A percentile compares a stretch with the other conserved stretches of the same genome.
Evolutionary conservation across 1,140 invertebrate genomes (phyloP).

Genomic region (Drosophila sechellia): DNA sequence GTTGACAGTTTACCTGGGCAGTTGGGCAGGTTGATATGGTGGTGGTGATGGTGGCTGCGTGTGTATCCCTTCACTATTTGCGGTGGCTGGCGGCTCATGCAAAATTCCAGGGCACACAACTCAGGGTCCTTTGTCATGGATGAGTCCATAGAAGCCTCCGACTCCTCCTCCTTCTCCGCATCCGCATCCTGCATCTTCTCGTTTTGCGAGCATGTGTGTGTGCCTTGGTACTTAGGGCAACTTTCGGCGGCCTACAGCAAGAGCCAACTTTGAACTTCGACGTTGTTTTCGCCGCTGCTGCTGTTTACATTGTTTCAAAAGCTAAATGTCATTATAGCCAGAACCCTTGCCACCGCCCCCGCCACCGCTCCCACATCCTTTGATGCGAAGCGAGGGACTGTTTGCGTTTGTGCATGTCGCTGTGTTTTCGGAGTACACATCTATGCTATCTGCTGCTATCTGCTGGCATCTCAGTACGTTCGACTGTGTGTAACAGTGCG

Average conservation of each 20-base stretch:
- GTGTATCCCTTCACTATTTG: constrained; percentile 59
- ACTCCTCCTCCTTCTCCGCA: not conserved
- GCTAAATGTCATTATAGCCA: constrained; percentile 80
- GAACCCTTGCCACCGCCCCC: constrained; percentile 26
- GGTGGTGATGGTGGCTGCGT: not conserved
- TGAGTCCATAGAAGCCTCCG: not conserved
- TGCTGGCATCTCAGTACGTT: constrained; percentile 43
- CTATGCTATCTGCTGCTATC: constrained; percentile 48
- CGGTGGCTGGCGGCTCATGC: constrained; percentile 72
- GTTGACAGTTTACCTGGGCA: constrained; percentile 56
- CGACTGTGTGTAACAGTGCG: constrained; percentile 71
- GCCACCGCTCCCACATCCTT: constrained; percentile 3
- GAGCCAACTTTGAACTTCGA: constrained; percentile 76
- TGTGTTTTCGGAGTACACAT: constrained; percentile 47
- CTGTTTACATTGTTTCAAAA: constrained; percentile 81
- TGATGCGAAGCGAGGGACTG: constrained; percentile 68
- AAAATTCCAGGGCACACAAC: constrained; percentile 72
- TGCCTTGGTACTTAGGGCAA: constrained; percentile 65
- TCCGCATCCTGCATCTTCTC: not conserved
- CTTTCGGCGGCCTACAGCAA: constrained; percentile 72
- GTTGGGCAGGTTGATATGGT: too few species aligned
- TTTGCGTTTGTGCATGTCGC: constrained; percentile 70
- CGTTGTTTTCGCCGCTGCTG: constrained; percentile 47
- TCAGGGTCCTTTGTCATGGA: constrained; percentile 33
- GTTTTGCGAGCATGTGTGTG: constrained; percentile 17